Percentiles rank a stretch among this genome's conserved stretches.
These are phyloP conservation scores for Agonum fuliginosum DNA, from an alignment of 2,888 invertebrate genomes.

Conservation along the genomic window DNA sequence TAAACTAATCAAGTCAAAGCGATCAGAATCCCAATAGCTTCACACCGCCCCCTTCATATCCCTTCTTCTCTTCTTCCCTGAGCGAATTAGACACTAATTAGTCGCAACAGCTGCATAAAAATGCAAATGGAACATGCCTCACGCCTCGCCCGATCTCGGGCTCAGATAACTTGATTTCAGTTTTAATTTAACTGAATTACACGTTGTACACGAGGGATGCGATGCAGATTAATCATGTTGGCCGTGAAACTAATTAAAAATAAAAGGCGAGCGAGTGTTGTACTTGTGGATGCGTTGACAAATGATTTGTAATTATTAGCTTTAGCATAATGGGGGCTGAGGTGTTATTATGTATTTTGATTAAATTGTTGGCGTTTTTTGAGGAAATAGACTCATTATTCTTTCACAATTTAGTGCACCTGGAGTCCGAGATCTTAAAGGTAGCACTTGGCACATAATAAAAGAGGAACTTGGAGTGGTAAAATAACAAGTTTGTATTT, in stretches of 20 bases:
- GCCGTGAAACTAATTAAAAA: constrained; percentile 50
- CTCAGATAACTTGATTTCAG: constrained; percentile 55
- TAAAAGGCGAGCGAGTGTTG: constrained; percentile 17
- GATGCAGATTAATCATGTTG: constrained; percentile 40
- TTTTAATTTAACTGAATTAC: constrained; percentile 56
- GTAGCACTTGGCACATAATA: background rate
- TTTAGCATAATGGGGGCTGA: background rate
- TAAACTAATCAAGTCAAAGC: background rate
- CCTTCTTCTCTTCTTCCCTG: background rate
- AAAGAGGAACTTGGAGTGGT: no score
- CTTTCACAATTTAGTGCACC: no score
- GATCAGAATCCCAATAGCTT: background rate
- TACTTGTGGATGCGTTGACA: constrained; percentile 20
- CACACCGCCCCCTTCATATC: background rate
- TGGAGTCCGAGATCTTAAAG: no score
- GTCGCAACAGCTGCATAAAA: constrained; percentile 48
- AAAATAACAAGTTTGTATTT: no score
- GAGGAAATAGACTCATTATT: no score
- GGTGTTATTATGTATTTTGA: background rate
- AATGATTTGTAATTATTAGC: constrained; percentile 29
- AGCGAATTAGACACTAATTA: constrained; percentile 52
- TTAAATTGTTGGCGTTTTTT: background rate
- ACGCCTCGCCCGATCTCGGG: constrained; percentile 28
- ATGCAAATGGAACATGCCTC: constrained; percentile 44
- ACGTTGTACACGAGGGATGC: constrained; percentile 46